phyloP scores from a whole-genome alignment of 2,113 vertebrate genomes.

The Irena cyanogastra region DNA sequence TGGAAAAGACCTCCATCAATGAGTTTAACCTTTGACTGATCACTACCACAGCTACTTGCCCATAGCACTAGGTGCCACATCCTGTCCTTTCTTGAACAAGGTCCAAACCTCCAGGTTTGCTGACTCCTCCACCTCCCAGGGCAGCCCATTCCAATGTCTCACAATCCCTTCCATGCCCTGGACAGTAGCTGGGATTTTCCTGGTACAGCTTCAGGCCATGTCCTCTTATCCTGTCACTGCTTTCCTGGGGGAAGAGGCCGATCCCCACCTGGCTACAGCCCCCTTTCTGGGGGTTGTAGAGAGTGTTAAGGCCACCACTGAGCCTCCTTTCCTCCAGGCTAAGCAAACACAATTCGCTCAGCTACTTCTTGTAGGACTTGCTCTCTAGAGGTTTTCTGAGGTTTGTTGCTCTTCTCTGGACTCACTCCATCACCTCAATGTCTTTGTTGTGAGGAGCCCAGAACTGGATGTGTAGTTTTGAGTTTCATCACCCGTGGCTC shows the following conservation, averaged over 20 bases:
- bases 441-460: neutral
- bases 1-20: neutral
- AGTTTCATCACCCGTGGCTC: neutral
- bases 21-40: neutral
- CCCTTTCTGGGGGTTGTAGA: neutral
- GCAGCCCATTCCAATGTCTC: accelerated
- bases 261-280: accelerated
- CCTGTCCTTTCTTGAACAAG: neutral
- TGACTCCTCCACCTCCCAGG: neutral
- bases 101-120: no score
- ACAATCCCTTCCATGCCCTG: neutral
- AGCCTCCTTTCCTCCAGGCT: neutral
- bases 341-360: neutral
- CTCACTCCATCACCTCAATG: accelerated
- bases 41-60: no score
- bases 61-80: accelerated
- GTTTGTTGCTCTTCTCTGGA: neutral
- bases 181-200: neutral
- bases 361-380: neutral
- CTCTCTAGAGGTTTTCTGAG: neutral
- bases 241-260: neutral
- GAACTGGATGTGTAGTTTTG: neutral
- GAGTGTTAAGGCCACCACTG: no score
- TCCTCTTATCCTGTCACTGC: no score
- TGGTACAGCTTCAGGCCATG: neutral